Conservation (phyloP, 1,140 invertebrate species). For the Hyposmocoma kahamanoa region DNA sequence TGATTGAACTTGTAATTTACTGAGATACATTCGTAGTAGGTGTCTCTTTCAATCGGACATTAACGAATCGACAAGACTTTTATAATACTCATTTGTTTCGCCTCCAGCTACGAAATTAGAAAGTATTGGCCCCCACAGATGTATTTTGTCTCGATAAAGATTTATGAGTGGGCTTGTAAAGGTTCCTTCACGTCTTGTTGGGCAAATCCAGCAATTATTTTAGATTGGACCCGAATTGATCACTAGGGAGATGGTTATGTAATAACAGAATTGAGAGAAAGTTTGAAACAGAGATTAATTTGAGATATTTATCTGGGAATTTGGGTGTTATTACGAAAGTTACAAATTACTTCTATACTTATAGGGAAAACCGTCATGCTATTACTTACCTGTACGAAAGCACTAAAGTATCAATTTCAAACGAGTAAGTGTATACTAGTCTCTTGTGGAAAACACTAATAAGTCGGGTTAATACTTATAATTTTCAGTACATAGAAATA, state of each 20-base stretch:
- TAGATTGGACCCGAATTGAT: slow-evolving; percentile 41
- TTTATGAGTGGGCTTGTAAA: slow-evolving; percentile 46
- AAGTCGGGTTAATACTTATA: no score
- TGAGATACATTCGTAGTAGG: no score
- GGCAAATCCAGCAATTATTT: slow-evolving; percentile 46
- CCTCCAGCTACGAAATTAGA: slow-evolving; percentile 61
- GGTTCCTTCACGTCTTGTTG: slow-evolving; percentile 9
- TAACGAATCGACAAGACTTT: slow-evolving; percentile 44
- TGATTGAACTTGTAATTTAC: no score
- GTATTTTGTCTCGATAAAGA: slow-evolving; percentile 51
- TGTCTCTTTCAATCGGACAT: slow-evolving; percentile 17
- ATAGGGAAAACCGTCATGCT: no score
- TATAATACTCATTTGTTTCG: slow-evolving; percentile 58
- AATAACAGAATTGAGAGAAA: slow-evolving; percentile 22
- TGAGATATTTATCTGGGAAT: slow-evolving; percentile 13
- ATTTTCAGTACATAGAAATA: no score
- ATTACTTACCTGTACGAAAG: no score
- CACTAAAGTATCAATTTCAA: no score
- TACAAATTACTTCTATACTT: no score
- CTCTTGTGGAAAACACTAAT: no score
- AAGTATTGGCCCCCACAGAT: slow-evolving; percentile 50
- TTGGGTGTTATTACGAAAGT: no score
- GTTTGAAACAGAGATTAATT: slow-evolving; percentile 10
- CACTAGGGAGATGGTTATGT: slow-evolving; percentile 19
- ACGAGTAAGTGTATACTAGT: no score